Evolutionary conservation across 1,140 invertebrate species (phyloP).

Genomic region (Branchinecta lynchi): DNA sequence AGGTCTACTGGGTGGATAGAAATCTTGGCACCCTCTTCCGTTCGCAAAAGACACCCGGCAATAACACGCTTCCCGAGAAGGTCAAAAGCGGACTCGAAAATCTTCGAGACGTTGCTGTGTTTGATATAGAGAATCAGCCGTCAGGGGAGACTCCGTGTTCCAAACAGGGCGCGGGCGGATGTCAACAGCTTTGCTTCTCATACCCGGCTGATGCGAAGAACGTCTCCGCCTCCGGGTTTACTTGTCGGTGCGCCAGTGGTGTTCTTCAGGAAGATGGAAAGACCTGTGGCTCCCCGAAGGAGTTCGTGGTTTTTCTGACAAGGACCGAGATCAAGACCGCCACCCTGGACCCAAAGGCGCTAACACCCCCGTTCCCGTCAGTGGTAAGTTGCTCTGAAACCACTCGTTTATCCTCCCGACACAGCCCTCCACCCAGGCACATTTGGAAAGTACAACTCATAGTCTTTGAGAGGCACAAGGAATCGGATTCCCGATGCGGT

Average conservation of each 20-base stretch:
- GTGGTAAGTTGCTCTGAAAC: constrained; percentile 32
- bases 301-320: constrained; percentile 80
- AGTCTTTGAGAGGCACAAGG: too few species aligned
- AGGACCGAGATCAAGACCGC: constrained; percentile 76
- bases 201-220: constrained; percentile 41
- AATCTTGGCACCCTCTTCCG: constrained; percentile 74
- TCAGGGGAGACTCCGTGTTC: constrained; percentile 56
- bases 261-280: constrained; percentile 43
- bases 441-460: too few species aligned
- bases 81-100: constrained; percentile 66
- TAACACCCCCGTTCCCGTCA: constrained; percentile 65
- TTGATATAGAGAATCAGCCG: constrained; percentile 71
- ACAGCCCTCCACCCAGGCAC: too few species aligned
- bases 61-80: constrained; percentile 43
- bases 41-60: constrained; percentile 52
- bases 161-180: constrained; percentile 48
- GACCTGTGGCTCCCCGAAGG: constrained; percentile 59
- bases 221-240: constrained; percentile 38
- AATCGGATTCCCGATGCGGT: too few species aligned
- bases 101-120: constrained; percentile 75
- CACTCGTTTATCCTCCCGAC: too few species aligned
- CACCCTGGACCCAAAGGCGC: constrained; percentile 60
- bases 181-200: constrained; percentile 90
- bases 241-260: constrained; percentile 83
- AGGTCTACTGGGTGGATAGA: constrained; percentile 91